Conservation (phyloP, 35 echinoderm and acorn worm genomes). For the Strongylocentrotus purpuratus region DNA sequence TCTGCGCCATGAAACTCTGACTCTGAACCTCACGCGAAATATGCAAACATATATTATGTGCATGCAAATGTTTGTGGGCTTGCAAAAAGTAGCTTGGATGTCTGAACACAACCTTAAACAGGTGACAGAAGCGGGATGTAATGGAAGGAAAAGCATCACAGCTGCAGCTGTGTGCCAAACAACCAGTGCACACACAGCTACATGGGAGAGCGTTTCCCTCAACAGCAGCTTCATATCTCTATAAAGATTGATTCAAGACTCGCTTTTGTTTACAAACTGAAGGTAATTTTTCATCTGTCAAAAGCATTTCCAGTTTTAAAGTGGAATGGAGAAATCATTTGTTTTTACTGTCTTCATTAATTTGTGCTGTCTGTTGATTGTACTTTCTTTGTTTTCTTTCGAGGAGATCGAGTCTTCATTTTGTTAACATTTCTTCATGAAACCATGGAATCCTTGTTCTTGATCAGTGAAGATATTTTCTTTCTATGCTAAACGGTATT, state of each 20-base stretch:
- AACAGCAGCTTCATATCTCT: neutral
- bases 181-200: neutral
- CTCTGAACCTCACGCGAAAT: no score
- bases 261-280: neutral
- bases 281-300: constrained; percentile 10
- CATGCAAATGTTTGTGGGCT: no score
- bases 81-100: neutral
- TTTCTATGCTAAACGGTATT: no score
- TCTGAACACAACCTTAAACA: neutral
- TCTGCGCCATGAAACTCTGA: no score
- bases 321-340: neutral
- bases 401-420: no score
- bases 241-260: neutral
- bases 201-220: neutral
- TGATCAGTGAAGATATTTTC: no score
- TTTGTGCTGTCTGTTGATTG: no score
- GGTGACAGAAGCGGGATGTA: neutral
- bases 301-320: constrained; percentile 2
- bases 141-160: neutral
- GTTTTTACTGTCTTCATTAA: no score
- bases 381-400: no score
- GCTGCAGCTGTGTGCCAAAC: neutral
- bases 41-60: no score
- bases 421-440: no score
- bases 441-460: no score